A percentile compares a stretch with the other conserved stretches of the same genome.
Conservation (phyloP, 1,140 invertebrate species). For the Pseudoatta argentina region DNA sequence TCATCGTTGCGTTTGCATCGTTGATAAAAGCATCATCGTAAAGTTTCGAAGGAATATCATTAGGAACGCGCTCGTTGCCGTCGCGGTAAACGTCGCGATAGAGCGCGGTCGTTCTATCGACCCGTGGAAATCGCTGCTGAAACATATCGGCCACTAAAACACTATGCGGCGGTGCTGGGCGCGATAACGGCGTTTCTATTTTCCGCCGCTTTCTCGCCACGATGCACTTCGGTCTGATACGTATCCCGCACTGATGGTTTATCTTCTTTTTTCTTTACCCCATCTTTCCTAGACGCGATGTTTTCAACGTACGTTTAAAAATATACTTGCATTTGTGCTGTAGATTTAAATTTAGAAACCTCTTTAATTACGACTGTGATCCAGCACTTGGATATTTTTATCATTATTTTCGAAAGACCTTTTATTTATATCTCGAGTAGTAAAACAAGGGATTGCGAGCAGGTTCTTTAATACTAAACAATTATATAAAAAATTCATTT, state of each 20-base stretch:
- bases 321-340: neutral
- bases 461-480: no score
- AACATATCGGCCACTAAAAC: conserved; percentile 55
- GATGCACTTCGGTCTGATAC: conserved; percentile 35
- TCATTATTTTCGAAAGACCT: neutral
- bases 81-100: conserved; percentile 46
- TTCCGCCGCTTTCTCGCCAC: conserved; percentile 37
- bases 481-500: no score
- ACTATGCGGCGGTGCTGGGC: neutral
- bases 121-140: conserved; percentile 39
- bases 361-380: neutral
- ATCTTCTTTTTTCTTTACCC: conserved; percentile 22
- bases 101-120: conserved; percentile 59
- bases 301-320: conserved; percentile 1
- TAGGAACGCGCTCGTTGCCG: conserved; percentile 53
- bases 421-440: no score
- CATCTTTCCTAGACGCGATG: neutral
- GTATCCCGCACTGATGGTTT: conserved; percentile 35
- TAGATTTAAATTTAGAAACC: neutral
- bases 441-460: no score
- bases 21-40: conserved; percentile 53
- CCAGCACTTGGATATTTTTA: neutral
- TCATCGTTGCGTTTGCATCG: conserved; percentile 57
- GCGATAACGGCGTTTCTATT: conserved; percentile 61
- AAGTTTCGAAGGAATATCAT: conserved; percentile 65